Evolutionary conservation across 2,888 invertebrate species (phyloP).

Genomic region (Torymus aiolomorphi): DNA sequence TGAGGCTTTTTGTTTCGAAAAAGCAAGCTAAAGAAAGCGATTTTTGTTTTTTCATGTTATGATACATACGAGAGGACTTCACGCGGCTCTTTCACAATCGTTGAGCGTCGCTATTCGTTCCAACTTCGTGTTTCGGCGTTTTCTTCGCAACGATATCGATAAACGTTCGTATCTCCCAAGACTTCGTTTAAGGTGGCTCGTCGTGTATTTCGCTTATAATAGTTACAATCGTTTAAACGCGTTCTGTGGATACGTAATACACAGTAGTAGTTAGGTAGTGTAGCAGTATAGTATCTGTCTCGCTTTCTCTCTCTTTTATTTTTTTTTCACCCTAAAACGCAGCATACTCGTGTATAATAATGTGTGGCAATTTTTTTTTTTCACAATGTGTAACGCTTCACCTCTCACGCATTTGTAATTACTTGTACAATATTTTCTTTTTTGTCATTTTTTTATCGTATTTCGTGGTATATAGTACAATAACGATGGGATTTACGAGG

Average conservation of each 20-base stretch:
- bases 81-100: constrained; percentile 42
- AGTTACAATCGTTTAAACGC: constrained; percentile 56
- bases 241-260: constrained; percentile 53
- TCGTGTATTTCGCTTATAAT: constrained; percentile 48
- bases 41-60: constrained; percentile 19
- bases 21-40: constrained; percentile 40
- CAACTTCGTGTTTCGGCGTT: not conserved
- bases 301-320: constrained; percentile 54
- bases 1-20: constrained; percentile 9
- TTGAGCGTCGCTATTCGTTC: not conserved
- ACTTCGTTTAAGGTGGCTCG: constrained; percentile 50
- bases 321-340: constrained; percentile 53
- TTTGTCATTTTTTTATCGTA: constrained; percentile 55
- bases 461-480: constrained; percentile 65
- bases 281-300: constrained; percentile 55
- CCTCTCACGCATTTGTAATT: constrained; percentile 33
- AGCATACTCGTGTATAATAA: constrained; percentile 43
- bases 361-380: constrained; percentile 40
- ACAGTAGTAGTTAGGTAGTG: constrained; percentile 54
- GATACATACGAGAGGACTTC: not conserved
- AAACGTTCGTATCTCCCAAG: constrained; percentile 9
- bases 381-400: constrained; percentile 38
- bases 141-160: not conserved
- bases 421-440: constrained; percentile 58
- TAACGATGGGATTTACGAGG: constrained; percentile 70